Evolutionary conservation across 2,113 vertebrate genomes (phyloP).

Genomic region (Lampris megalopsis): DNA sequence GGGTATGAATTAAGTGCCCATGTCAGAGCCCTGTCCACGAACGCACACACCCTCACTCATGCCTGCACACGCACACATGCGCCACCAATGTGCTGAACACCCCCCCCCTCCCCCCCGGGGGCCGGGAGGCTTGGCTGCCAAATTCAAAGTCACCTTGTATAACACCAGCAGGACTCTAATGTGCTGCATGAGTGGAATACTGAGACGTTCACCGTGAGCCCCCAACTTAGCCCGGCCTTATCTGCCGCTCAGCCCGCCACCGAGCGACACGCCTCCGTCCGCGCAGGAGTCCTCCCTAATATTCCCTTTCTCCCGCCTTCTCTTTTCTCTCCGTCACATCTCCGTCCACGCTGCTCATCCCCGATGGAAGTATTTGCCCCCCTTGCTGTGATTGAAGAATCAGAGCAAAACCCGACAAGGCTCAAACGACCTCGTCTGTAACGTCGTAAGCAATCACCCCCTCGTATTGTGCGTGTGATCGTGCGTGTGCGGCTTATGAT

Average conservation of each 20-base stretch:
- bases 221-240: conserved; percentile 8
- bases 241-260: conserved; percentile 15
- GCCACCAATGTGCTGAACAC: neutral
- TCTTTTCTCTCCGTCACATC: neutral
- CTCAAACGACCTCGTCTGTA: no score
- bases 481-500: no score
- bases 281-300: conserved; percentile 19
- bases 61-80: conserved; percentile 18
- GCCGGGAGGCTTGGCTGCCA: conserved; percentile 32
- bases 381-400: no score
- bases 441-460: no score
- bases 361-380: no score
- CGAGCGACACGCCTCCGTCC: conserved; percentile 31
- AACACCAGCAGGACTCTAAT: conserved; percentile 32
- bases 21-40: conserved; percentile 5
- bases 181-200: conserved; percentile 18
- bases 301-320: neutral
- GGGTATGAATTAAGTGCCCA: neutral
- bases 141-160: conserved; percentile 60
- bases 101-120: conserved; percentile 9
- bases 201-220: conserved; percentile 10
- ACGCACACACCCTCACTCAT: conserved; percentile 5
- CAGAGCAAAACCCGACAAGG: no score
- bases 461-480: no score
- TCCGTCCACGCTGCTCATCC: neutral